These are phyloP conservation scores for Dasyurus viverrinus DNA, from an alignment of 2,113 vertebrate species.

Conservation along the genomic window DNA sequence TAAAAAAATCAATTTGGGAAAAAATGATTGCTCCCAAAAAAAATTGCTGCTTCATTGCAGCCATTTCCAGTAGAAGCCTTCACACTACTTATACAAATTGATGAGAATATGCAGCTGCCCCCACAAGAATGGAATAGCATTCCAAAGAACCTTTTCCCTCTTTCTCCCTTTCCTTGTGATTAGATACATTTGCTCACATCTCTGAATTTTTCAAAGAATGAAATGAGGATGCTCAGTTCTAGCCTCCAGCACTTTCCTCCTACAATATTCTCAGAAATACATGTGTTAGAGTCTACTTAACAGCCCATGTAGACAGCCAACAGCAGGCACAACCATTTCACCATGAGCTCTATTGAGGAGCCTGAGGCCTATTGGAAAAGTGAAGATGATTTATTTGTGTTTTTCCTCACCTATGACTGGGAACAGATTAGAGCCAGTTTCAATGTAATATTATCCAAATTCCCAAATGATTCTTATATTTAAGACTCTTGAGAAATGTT, in stretches of 20 bases:
- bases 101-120: neutral
- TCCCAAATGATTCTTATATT: neutral
- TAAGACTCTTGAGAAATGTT: neutral
- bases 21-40: neutral
- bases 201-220: accelerated
- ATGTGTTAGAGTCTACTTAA: neutral
- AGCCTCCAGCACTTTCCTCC: neutral
- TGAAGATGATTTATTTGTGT: neutral
- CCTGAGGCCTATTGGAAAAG: neutral
- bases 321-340: neutral
- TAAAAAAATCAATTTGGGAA: too few species aligned
- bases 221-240: neutral
- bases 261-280: neutral
- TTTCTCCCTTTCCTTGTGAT: neutral
- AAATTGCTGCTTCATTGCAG: neutral
- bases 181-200: neutral
- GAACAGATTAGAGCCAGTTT: neutral
- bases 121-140: too few species aligned
- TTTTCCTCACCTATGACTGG: neutral
- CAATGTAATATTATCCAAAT: too few species aligned
- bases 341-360: neutral
- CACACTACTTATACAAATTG: too few species aligned
- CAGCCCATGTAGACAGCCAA: neutral
- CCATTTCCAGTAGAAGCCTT: neutral
- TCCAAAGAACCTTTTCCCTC: neutral